Evolutionary conservation across 2,113 vertebrate species (phyloP).

Genomic region (Gambusia holbrooki): DNA sequence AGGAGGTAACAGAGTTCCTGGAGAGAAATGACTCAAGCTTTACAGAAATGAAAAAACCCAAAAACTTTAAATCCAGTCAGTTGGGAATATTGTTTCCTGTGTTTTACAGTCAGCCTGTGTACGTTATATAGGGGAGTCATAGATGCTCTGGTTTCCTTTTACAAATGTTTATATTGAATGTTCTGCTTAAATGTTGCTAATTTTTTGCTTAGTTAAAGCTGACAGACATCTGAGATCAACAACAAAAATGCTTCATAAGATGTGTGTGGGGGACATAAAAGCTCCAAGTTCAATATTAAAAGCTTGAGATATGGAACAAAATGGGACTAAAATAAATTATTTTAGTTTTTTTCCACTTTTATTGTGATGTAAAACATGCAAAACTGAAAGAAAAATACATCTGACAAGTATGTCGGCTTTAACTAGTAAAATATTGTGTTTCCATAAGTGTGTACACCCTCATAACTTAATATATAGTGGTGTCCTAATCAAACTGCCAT

Average conservation of each 20-base stretch:
- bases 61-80: conserved; percentile 1
- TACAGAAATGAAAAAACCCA: not conserved
- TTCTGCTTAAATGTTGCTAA: not conserved
- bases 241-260: not conserved
- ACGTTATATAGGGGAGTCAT: not conserved
- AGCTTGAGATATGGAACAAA: not conserved
- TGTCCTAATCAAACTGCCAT: not conserved
- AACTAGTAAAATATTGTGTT: not conserved
- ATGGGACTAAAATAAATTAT: not conserved
- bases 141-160: conserved; percentile 23
- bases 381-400: not conserved
- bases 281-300: not conserved
- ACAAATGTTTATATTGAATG: not conserved
- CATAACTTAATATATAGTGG: not conserved
- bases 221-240: conserved; percentile 2
- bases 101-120: not conserved
- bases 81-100: conserved; percentile 7
- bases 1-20: conserved; percentile 38
- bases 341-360: not conserved
- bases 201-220: conserved; percentile 16
- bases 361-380: not conserved
- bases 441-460: not conserved
- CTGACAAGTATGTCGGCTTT: too few relatives aligned
- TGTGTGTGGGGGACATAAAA: not conserved
- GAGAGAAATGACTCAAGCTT: conserved; percentile 9